Evolutionary conservation across 2,888 invertebrate species (phyloP).

Genomic region (Drosophila infuscata): DNA sequence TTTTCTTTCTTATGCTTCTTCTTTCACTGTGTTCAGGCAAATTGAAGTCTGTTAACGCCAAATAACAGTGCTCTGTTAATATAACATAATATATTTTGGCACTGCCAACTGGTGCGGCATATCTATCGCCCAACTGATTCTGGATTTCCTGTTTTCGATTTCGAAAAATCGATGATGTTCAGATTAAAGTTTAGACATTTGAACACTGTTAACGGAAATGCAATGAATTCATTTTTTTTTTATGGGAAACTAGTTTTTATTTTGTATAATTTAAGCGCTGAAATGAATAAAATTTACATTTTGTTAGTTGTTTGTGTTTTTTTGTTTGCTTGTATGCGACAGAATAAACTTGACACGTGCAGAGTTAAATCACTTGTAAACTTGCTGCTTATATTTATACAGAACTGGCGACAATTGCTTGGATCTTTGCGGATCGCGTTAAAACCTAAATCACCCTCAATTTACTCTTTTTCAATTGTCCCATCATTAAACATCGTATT

Average conservation of each 20-base stretch:
- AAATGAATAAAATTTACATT: slow-evolving; percentile 63
- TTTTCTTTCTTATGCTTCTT: slow-evolving; percentile 63
- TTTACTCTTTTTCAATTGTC: slow-evolving; percentile 8
- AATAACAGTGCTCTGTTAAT: slow-evolving; percentile 21
- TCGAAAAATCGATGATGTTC: slow-evolving; percentile 12
- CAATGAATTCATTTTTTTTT: not conserved
- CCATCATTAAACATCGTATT: slow-evolving; percentile 15
- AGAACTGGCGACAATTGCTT: slow-evolving; percentile 42
- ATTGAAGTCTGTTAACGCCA: slow-evolving; percentile 32
- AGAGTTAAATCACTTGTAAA: slow-evolving; percentile 18
- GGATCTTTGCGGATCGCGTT: slow-evolving; percentile 11
- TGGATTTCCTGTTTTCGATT: slow-evolving; percentile 14
- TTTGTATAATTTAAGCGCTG: slow-evolving; percentile 63
- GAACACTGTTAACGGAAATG: not conserved
- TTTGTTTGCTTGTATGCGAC: slow-evolving; percentile 22
- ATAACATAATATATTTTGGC: slow-evolving; percentile 25
- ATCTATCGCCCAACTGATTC: slow-evolving; percentile 5
- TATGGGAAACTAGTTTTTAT: slow-evolving; percentile 64
- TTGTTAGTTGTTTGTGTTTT: slow-evolving; percentile 43
- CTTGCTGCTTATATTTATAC: slow-evolving; percentile 40
- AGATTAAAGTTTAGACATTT: not conserved
- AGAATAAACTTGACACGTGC: slow-evolving; percentile 25
- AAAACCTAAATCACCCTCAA: slow-evolving; percentile 59
- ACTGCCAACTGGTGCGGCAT: slow-evolving; percentile 38
- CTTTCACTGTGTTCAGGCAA: slow-evolving; percentile 42